Evolutionary conservation across 2,888 invertebrate species (phyloP), one percentile per base, ranked within the genome.

Genomic region (Anticlea derivata): DNA sequence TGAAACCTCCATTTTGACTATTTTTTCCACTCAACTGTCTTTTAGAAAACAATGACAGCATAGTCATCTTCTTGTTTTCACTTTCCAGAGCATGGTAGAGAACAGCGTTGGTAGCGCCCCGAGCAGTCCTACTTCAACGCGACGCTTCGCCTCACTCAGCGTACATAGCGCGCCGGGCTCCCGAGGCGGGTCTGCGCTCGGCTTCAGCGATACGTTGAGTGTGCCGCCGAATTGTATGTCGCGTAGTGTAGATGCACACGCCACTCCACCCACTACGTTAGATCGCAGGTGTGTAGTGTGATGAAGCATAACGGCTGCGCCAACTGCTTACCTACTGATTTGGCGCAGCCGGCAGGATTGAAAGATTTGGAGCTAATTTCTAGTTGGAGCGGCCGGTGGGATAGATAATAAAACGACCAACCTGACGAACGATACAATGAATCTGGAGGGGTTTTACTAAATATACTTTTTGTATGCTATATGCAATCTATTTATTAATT

Each of bases 71-170:
- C 3, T 10, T 10, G 11, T 1, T 5, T 4, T 30, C 5, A 12
- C 30, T 30, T 45, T 6, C 1, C 75, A 87, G 85, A 80, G 78
- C 50, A 80, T 80, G 64, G 78, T 83, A n/a, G 90, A 87, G 58
- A 91, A 91, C 80, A 90, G 92, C 54, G 93, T 93, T 72, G 93
- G 93, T 66, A 93, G 93, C 68, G 93, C 93, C 22, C 93, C 93
- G 29, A 93, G 85, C 72, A 93, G 93, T 61, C 90, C 91, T 33
- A 70, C 72, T 31, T 51, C 70, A 20, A 58, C 61, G 30, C 78
- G 78, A 44, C 78, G 80, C 7, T 55, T 65, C 63, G 81, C 49
- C 83, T 91, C 65, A 87, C 91, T 11, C 87, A 33, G 39, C 17
- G 91, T 80, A 7, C 55, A 55, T 53, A 55, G 63, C 55, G 59